Base-by-base conservation (phyloP, 2,797 vertebrate genomes). In the Sorex maritimensis region DNA sequence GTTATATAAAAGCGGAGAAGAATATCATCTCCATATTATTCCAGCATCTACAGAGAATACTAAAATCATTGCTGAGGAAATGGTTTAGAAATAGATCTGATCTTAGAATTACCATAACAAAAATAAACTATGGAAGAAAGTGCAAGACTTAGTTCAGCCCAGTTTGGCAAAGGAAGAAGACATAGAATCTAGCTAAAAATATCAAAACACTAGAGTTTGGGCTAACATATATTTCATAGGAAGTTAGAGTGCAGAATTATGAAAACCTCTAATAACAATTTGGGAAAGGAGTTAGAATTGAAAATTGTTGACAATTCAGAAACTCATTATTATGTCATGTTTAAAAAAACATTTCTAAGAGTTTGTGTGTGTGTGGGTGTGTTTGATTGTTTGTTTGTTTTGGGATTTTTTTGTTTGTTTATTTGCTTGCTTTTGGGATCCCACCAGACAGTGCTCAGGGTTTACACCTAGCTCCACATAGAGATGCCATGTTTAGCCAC, bases 121-220 rank as follows among this genome's bases (percentile, higher is more conserved):
- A 68, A 81, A 81, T 75, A 71, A 82, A 69, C 9, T 49, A 10
- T 68, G 1, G 41, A 67, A 69, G 8, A 61, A 55, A 61, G 6
- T 77, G 0, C 1, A 58, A 26, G 8, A 13, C n/a, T 49, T 2
- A 88, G 1, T 14, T 0, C 75, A 72, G n/a, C 19, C 44, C 17
- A 81, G n/a, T 74, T 93, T 90, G 75, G 38, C 52, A 91, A 81
- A 65, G 13, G n/a, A 67, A 34, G 68, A 14, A 86, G 2, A 26
- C 1, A 55, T 38, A 41, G 8, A 26, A 44, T 72, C 10, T 26
- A 67, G 1, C 34, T 5, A 38, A 69, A 81, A 63, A 72, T 5
- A 61, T 67, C 3, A 72, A 75, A 78, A 71, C 91, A 11, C 17
- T 67, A 17, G n/a, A 44, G 9, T 72, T 23, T 75, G 68, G 21